Conservation (phyloP, 2,797 vertebrate genomes). For the Bufotes viridis region DNA sequence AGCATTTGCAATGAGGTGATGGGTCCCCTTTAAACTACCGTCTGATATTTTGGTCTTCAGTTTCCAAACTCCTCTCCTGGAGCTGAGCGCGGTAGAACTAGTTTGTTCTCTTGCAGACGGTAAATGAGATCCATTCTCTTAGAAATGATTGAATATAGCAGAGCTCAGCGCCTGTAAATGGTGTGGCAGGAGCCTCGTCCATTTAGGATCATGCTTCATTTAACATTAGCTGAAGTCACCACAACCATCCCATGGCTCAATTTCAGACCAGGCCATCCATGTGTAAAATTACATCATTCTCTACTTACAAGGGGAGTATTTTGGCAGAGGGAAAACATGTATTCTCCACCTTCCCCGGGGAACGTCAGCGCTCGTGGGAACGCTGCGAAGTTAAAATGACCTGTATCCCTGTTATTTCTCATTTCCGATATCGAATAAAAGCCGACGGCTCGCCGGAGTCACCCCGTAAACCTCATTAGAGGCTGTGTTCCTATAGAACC, state of each 20-base stretch:
- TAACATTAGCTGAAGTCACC: constrained; percentile 43
- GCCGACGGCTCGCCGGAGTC: not conserved
- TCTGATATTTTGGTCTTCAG: not conserved
- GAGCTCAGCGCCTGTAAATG: constrained; percentile 31
- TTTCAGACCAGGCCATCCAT: constrained; percentile 34
- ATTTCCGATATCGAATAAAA: not conserved
- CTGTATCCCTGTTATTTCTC: constrained; percentile 16
- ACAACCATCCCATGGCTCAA: constrained; percentile 39
- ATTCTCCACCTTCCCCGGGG: not conserved
- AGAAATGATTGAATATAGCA: constrained; percentile 54
- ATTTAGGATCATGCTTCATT: constrained; percentile 47
- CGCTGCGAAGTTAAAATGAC: not conserved
- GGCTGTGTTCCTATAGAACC: constrained; percentile 24
- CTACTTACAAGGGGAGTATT: constrained; percentile 31
- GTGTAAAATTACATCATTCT: constrained; percentile 53
- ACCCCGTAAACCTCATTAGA: constrained; percentile 12
- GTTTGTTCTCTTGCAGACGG: not conserved
- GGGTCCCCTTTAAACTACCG: not conserved
- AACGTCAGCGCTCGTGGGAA: not conserved
- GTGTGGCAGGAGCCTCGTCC: constrained; percentile 42
- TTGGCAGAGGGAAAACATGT: not conserved
- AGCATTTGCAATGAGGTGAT: not conserved
- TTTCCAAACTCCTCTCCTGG: not conserved
- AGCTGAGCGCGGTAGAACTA: not conserved
- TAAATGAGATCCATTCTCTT: constrained; percentile 31